These are phyloP conservation scores for Chlorodrepanis virens DNA, from an alignment of 2,113 vertebrate genomes.

Conservation along the genomic window DNA sequence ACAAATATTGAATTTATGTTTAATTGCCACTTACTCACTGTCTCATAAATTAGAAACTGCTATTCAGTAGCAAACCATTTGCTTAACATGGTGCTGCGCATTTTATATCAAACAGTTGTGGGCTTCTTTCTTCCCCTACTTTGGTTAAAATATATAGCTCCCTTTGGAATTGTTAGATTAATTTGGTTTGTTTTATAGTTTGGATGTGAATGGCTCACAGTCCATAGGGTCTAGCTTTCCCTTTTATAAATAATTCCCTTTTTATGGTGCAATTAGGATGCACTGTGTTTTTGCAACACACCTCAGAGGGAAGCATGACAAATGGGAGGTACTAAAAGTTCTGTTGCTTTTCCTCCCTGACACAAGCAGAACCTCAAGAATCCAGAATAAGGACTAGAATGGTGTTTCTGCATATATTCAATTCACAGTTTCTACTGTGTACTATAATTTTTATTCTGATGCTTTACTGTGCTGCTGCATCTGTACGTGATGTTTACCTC, in stretches of 20 bases:
- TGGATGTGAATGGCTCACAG: not conserved
- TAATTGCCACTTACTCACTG: not conserved
- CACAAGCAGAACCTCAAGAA: not conserved
- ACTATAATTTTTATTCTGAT: not conserved
- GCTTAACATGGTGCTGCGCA: not conserved
- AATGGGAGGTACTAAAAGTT: not conserved
- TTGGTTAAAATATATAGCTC: not conserved
- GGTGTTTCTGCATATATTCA: not conserved
- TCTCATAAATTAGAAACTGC: not conserved
- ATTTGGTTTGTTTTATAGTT: conserved; percentile 39
- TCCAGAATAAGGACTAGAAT: not conserved
- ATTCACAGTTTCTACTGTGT: not conserved
- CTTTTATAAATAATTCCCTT: conserved; percentile 35
- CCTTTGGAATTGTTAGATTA: conserved; percentile 34
- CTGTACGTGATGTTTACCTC: not conserved
- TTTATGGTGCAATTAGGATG: not conserved
- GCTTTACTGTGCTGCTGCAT: not conserved
- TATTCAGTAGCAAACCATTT: not conserved
- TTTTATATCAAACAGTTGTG: not conserved
- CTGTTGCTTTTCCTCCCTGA: not conserved
- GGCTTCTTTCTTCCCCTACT: not conserved
- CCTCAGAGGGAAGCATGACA: not conserved
- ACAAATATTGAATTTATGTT: not conserved
- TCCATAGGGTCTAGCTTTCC: not conserved
- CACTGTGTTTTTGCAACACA: not conserved